phyloP scores from a whole-genome alignment of 2,888 invertebrate genomes.

The Theretra japonica region DNA sequence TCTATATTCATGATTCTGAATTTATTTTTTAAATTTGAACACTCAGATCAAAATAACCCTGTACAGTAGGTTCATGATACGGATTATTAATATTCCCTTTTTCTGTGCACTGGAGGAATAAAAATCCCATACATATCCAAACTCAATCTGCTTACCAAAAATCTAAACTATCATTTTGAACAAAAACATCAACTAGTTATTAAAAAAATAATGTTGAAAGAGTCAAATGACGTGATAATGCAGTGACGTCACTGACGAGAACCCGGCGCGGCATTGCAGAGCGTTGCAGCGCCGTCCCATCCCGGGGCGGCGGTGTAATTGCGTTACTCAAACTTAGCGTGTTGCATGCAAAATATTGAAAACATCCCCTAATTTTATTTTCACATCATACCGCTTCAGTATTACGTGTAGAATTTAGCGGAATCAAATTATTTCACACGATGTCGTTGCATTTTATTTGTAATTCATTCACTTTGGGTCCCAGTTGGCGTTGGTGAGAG shows the following conservation, averaged over 20 bases:
- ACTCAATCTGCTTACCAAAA: too few relatives aligned
- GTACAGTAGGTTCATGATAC: too few relatives aligned
- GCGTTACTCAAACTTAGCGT: conserved; percentile 52
- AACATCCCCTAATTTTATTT: conserved; percentile 52
- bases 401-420: not conserved
- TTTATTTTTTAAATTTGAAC: too few relatives aligned
- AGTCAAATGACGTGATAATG: not conserved
- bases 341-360: conserved; percentile 62
- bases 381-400: not conserved
- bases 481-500: too few relatives aligned
- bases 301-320: conserved; percentile 49
- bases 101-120: too few relatives aligned
- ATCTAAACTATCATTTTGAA: too few relatives aligned
- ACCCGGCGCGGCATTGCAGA: too few relatives aligned
- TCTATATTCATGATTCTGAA: too few relatives aligned
- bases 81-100: too few relatives aligned
- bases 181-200: too few relatives aligned
- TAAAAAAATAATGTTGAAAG: not conserved
- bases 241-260: not conserved
- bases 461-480: not conserved
- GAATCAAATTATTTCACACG: not conserved
- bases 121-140: too few relatives aligned
- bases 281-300: not conserved
- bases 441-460: not conserved
- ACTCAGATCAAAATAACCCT: too few relatives aligned